A percentile compares a stretch with the other conserved stretches of the same genome.
phyloP scores from a whole-genome alignment of 2,888 invertebrate species.

The Leptopilina drosophilae region DNA sequence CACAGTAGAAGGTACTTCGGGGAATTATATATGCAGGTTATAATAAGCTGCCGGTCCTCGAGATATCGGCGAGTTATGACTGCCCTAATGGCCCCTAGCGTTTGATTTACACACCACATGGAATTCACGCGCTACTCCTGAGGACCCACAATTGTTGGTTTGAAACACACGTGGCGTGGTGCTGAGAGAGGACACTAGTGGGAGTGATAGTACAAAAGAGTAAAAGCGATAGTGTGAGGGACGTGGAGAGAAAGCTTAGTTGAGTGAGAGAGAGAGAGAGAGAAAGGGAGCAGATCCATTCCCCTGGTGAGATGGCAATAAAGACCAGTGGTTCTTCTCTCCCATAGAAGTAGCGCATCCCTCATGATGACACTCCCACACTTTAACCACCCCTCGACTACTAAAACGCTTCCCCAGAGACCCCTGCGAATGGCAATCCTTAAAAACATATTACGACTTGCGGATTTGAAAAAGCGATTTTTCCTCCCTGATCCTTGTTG shows the following conservation, averaged over 20 bases:
- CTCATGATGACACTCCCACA: conserved; percentile 56
- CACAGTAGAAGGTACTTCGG: conserved; percentile 51
- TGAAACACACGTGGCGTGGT: not conserved
- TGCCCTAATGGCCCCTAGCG: conserved; percentile 73
- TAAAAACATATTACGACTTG: conserved; percentile 66
- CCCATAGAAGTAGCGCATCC: conserved; percentile 56
- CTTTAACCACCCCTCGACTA: conserved; percentile 1
- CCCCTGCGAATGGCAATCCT: conserved; percentile 51
- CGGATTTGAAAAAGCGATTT: conserved; percentile 65
- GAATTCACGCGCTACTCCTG: conserved; percentile 61
- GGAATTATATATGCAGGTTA: conserved; percentile 75
- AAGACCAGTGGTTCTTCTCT: conserved; percentile 53
- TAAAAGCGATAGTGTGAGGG: conserved; percentile 20
- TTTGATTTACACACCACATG: conserved; percentile 73
- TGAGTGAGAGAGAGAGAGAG: conserved; percentile 18
- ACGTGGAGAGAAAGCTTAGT: conserved; percentile 3
- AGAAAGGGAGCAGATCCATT: conserved; percentile 57
- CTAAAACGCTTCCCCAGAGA: conserved; percentile 16
- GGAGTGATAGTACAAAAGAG: not conserved
- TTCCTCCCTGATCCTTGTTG: conserved; percentile 44
- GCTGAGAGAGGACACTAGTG: conserved; percentile 1
- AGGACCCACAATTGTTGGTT: conserved; percentile 35
- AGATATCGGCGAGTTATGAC: conserved; percentile 76
- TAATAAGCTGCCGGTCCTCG: conserved; percentile 76
- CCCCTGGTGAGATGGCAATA: conserved; percentile 55